Base-by-base conservation (phyloP, 2,888 invertebrate genomes). In the Cantharis lateralis region DNA sequence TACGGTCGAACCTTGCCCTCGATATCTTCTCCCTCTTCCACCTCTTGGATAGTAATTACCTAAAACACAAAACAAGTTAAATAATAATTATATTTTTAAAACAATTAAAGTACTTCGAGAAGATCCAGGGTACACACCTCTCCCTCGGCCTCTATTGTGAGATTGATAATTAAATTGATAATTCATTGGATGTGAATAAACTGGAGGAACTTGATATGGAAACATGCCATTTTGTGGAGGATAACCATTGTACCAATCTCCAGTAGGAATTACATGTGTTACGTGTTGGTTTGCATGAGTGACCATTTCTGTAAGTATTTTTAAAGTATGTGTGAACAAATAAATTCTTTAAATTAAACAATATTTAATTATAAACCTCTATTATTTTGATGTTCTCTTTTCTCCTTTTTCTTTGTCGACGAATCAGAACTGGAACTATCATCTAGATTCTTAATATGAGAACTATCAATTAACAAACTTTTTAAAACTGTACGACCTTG, bases 401-500 rank as follows among this genome's bases (percentile, higher is more conserved):
- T 64, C 20, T 69, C 74, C 70, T 74, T 74, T 74, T 62, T 76
- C 18, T 69, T 69, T 13, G 79, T 32, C 15, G 81, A 81, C 10
- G 86, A 84, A 70, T 86, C 85, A 4, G 87, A 86, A 75, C 84
- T 85, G 20, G 86, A 85, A 28, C 85, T 76, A 32, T 78, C 75
- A 11, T 73, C 72, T 26, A 20, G 63, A 26, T 71, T 76, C 16
- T 71, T 62, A 24, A 70, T 32, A 69, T 20, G 71, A 48, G 75
- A 68, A 68, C 78, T 80, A 9, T 80, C 80, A 1, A 85, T 82
- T 16, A 88, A 82, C 24, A 88, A 85, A 26, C 83, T 87, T 80
- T 88, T 87, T 48, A 89, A 81, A 80, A 88, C 86, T 2, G 87
- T 87, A 70, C 87, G 81, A 5, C 92, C 92, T 82, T 91, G 91